phyloP scores from a whole-genome alignment of 2,888 invertebrate genomes.

The Habrosyne pyritoides region DNA sequence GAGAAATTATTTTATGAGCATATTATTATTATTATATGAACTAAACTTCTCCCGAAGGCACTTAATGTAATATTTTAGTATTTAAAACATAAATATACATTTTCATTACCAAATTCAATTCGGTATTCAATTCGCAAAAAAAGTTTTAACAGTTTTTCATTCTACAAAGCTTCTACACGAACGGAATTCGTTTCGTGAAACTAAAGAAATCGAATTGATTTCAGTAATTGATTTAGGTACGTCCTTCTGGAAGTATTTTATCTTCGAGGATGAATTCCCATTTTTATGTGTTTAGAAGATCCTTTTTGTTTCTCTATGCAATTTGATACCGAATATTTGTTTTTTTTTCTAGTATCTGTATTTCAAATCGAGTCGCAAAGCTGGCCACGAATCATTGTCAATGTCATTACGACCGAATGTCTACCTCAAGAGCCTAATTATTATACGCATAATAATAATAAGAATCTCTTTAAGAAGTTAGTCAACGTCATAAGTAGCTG shows the following conservation, averaged over 20 bases:
- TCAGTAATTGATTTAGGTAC: constrained; percentile 49
- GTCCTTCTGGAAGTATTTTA: constrained; percentile 25
- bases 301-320: constrained; percentile 9
- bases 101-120: neutral
- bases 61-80: too few relatives aligned
- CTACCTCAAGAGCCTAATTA: too few relatives aligned
- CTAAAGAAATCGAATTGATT: constrained; percentile 49
- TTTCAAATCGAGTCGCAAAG: too few relatives aligned
- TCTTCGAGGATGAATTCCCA: constrained; percentile 16
- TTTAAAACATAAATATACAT: neutral
- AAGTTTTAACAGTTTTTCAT: constrained; percentile 25
- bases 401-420: too few relatives aligned
- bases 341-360: neutral
- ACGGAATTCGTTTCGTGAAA: constrained; percentile 43
- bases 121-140: neutral
- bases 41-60: too few relatives aligned
- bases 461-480: too few relatives aligned
- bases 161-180: constrained; percentile 37
- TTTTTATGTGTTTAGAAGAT: constrained; percentile 19
- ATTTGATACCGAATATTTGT: neutral
- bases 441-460: too few relatives aligned
- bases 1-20: too few relatives aligned
- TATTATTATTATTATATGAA: too few relatives aligned
- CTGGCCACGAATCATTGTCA: too few relatives aligned
- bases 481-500: too few relatives aligned